Percentiles rank a stretch among this genome's conserved stretches.
Evolutionary conservation across 1,140 invertebrate genomes (phyloP).

Genomic region (Bombus polaris): DNA sequence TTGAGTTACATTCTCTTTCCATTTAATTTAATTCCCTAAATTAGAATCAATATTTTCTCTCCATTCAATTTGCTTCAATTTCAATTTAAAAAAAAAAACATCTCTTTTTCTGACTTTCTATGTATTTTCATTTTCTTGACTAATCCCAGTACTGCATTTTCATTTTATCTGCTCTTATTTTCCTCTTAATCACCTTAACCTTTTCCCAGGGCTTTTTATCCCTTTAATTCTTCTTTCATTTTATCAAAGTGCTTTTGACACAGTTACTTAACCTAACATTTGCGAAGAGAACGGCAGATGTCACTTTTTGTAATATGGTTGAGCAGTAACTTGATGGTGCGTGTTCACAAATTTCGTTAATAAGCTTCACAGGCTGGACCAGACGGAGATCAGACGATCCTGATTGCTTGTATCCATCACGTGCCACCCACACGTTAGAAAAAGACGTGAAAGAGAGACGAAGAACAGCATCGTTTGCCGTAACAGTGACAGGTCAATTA

Average conservation of each 20-base stretch:
- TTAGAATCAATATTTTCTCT: too few relatives aligned
- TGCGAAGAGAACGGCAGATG: background rate
- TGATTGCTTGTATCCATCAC: background rate
- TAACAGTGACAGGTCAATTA: constrained; percentile 17
- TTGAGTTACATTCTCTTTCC: too few relatives aligned
- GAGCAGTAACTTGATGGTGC: background rate
- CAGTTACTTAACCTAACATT: background rate
- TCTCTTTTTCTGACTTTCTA: too few relatives aligned
- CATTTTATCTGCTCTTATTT: background rate
- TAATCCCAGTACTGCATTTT: background rate
- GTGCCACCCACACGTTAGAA: background rate
- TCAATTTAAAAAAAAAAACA: too few relatives aligned
- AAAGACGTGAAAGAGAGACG: background rate
- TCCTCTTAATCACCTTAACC: background rate
- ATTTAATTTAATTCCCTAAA: too few relatives aligned
- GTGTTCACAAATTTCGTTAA: background rate
- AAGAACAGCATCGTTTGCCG: background rate
- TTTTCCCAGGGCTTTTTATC: background rate
- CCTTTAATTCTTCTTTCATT: background rate
- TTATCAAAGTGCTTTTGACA: background rate
- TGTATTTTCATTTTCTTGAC: too few relatives aligned
- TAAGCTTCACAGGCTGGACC: background rate
- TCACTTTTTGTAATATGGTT: background rate
- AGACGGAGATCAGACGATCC: background rate
- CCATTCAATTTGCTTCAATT: too few relatives aligned